phyloP scores from a whole-genome alignment of 2,797 vertebrate genomes.

The Ptychobarbus kaznakovi region DNA sequence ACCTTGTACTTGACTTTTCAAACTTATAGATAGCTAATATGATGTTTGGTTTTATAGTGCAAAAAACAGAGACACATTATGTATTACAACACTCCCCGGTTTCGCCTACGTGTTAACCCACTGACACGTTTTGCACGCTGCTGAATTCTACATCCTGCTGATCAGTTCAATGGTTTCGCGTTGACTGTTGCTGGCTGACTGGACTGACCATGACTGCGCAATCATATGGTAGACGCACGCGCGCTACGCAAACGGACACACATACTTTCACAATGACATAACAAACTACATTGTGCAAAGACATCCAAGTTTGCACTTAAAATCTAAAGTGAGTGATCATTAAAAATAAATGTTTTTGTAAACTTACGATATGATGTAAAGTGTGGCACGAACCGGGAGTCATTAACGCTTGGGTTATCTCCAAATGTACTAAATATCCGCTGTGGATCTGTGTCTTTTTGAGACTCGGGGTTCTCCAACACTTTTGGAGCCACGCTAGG shows the following conservation, averaged over 20 bases:
- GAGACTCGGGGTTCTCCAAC: background rate
- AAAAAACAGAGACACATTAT: too few relatives aligned
- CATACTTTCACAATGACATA: conserved; percentile 27
- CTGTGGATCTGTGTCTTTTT: background rate
- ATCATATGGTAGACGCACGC: conserved; percentile 46
- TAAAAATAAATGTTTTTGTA: background rate
- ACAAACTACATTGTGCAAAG: background rate
- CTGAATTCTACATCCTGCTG: conserved; percentile 44
- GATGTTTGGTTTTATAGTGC: background rate
- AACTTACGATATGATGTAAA: conserved; percentile 31
- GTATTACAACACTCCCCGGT: background rate
- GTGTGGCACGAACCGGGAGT: background rate
- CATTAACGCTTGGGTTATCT: background rate
- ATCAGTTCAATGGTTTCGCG: conserved; percentile 57
- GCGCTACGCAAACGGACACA: background rate
- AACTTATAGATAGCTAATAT: background rate
- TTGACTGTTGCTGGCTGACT: conserved; percentile 48
- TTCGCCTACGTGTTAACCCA: conserved; percentile 54
- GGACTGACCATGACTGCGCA: conserved; percentile 66
- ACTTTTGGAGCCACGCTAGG: background rate
- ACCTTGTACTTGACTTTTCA: background rate
- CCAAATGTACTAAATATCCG: background rate
- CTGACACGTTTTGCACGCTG: conserved; percentile 52
- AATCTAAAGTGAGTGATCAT: background rate
- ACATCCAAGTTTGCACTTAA: background rate